phyloP scores from a whole-genome alignment of 2,797 vertebrate species.

The Myotis myotis region DNA sequence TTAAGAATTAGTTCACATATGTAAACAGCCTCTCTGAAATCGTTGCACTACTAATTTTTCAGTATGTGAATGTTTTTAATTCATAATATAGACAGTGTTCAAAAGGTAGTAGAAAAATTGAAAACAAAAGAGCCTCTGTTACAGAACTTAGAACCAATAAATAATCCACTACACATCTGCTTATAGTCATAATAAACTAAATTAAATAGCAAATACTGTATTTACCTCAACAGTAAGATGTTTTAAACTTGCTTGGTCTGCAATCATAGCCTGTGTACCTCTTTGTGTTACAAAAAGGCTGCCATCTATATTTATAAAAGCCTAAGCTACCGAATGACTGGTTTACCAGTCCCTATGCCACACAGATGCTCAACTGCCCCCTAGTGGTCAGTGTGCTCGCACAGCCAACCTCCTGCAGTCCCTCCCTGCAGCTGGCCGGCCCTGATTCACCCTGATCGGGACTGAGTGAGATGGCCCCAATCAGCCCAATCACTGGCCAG shows the following conservation, averaged over 20 bases:
- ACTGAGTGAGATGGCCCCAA: no score
- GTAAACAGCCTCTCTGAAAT: not conserved
- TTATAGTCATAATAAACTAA: not conserved
- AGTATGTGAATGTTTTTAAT: not conserved
- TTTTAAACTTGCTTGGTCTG: not conserved
- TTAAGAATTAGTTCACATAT: not conserved
- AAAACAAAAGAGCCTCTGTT: not conserved
- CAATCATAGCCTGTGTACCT: no score
- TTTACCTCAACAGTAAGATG: not conserved
- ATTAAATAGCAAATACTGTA: not conserved
- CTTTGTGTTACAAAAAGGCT: not conserved
- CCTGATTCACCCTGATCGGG: no score
- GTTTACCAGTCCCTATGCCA: no score
- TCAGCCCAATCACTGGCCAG: no score
- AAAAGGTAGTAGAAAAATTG: not conserved
- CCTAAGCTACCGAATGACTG: no score
- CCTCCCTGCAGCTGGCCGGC: no score
- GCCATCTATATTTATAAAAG: no score
- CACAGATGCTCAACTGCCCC: no score
- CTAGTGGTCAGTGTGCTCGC: no score
- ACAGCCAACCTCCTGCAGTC: no score
- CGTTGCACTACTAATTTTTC: not conserved
- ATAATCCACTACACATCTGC: not conserved
- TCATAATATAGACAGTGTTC: not conserved
- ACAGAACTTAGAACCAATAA: not conserved